Percentiles rank a stretch among this genome's conserved stretches.
Conservation (phyloP, 2,888 invertebrate genomes). For the Branchipolynoe longqiensis region DNA sequence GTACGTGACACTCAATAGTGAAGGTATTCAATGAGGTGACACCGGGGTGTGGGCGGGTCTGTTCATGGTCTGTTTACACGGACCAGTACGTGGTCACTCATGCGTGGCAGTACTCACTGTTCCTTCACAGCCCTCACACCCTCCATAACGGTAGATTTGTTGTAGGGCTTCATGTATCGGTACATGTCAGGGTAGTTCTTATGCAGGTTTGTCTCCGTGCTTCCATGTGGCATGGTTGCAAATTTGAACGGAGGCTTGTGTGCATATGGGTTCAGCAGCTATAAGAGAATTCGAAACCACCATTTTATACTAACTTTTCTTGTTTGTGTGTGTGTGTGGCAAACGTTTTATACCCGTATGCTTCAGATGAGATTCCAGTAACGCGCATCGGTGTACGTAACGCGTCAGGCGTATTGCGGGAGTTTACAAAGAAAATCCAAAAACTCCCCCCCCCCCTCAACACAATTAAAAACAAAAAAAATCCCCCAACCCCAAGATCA, state of each 20-base stretch:
- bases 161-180: conserved; percentile 92
- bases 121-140: conserved; percentile 95
- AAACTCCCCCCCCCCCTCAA: too few species aligned
- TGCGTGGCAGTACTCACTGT: conserved; percentile 81
- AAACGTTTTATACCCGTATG: too few species aligned
- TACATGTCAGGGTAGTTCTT: conserved; percentile 92
- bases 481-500: too few species aligned
- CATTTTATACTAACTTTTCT: too few species aligned
- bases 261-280: conserved; percentile 88
- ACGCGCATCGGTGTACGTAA: too few species aligned
- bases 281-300: conserved; percentile 73
- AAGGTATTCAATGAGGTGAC: background rate
- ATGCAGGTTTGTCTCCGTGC: conserved; percentile 95
- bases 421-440: too few species aligned
- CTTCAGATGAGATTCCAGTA: too few species aligned
- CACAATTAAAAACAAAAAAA: too few species aligned
- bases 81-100: background rate
- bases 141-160: conserved; percentile 91
- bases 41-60: background rate
- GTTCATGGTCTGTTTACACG: conserved; percentile 34
- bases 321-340: too few species aligned
- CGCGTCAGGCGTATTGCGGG: too few species aligned
- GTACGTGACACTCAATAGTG: background rate
- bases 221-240: conserved; percentile 97
- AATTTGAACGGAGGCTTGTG: conserved; percentile 95